Conservation (phyloP, 2,797 vertebrate species). For the Gallirallus australis region DNA sequence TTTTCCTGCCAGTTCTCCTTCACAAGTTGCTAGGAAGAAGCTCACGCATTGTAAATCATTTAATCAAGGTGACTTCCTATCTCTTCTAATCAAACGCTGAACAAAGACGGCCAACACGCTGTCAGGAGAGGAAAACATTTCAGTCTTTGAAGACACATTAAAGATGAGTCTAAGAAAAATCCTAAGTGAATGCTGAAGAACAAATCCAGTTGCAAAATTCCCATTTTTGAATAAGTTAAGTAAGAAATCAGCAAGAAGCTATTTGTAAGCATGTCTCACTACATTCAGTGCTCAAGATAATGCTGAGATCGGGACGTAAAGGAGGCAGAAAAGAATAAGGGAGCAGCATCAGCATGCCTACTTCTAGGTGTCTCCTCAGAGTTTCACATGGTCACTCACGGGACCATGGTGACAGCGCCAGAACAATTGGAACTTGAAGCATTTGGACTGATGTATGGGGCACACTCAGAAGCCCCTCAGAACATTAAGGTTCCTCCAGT, state of each 20-base stretch:
- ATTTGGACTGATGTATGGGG: neutral
- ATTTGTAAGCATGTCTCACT: neutral
- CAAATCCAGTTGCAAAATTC: neutral
- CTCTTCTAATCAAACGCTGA: constrained; percentile 1
- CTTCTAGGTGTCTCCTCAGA: neutral
- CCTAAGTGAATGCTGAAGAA: neutral
- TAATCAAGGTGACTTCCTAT: constrained; percentile 1
- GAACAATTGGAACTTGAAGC: neutral
- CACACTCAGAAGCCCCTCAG: neutral
- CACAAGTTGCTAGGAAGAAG: neutral
- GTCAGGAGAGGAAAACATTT: neutral
- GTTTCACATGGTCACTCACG: neutral
- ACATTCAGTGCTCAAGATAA: neutral
- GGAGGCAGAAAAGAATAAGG: neutral
- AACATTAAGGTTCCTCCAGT: neutral
- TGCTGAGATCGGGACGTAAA: neutral
- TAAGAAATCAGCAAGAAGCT: neutral
- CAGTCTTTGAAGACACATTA: neutral
- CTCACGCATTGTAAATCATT: neutral
- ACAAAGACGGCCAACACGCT: neutral
- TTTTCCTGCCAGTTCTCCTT: neutral
- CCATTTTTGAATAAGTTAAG: neutral
- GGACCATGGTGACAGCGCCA: neutral
- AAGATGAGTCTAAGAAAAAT: neutral
- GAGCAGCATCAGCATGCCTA: neutral